A percentile compares a stretch with the other conserved stretches of the same genome.
Evolutionary conservation across 2,113 vertebrate species (phyloP).

Genomic region (Mormyrus lacerda): DNA sequence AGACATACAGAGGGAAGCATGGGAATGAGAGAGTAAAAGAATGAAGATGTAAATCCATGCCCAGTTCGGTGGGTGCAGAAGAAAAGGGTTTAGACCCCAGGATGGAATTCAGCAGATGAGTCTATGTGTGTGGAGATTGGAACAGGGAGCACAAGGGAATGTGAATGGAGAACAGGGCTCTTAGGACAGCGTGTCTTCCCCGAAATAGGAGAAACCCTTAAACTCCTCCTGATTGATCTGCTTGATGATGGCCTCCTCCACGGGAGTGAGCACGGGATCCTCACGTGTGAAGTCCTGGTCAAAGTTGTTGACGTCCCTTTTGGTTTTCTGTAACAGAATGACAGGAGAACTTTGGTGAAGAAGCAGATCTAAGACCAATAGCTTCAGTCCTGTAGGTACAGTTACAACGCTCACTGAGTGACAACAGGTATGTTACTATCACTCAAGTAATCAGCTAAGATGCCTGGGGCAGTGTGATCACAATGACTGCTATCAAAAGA

Average conservation of each 20-base stretch:
- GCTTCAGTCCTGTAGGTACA: background rate
- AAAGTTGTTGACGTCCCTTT: slow-evolving; percentile 98
- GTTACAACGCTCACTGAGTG: background rate
- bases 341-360: background rate
- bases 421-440: background rate
- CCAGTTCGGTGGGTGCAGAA: slow-evolving; percentile 1
- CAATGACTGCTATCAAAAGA: background rate
- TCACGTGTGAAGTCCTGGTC: slow-evolving; percentile 98
- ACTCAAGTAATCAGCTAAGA: background rate
- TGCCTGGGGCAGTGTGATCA: background rate
- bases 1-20: background rate
- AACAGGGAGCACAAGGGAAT: background rate
- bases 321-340: slow-evolving; percentile 83
- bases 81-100: background rate
- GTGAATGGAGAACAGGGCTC: slow-evolving; percentile 23
- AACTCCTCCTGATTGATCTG: slow-evolving; percentile 99
- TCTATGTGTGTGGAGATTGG: background rate
- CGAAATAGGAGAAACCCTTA: slow-evolving; percentile 96
- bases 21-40: slow-evolving; percentile 1
- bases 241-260: slow-evolving; percentile 87
- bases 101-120: background rate
- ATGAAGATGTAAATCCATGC: background rate
- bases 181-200: slow-evolving; percentile 75
- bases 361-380: background rate
- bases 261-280: slow-evolving; percentile 86